These are phyloP conservation scores for Volucella inanis DNA, from an alignment of 2,888 invertebrate genomes.

Conservation along the genomic window DNA sequence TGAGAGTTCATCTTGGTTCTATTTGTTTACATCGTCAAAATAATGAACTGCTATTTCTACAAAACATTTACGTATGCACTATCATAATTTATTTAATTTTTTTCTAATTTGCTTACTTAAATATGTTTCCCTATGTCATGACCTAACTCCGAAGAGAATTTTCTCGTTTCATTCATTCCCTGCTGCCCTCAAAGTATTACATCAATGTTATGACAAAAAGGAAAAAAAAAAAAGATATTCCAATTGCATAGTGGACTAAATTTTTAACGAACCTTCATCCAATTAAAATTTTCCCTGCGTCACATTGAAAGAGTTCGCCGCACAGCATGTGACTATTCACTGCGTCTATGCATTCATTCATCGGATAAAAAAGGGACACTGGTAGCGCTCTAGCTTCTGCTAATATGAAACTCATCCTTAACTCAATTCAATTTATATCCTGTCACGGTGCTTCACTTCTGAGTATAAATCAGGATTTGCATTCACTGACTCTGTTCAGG, in stretches of 20 bases:
- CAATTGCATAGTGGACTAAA: slow-evolving; percentile 37
- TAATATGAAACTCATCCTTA: slow-evolving; percentile 68
- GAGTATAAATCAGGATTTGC: slow-evolving; percentile 57
- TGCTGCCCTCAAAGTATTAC: too few relatives aligned
- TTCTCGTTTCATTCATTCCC: neutral
- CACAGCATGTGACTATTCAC: slow-evolving; percentile 34
- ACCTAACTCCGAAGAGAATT: neutral
- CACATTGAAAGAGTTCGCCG: slow-evolving; percentile 57
- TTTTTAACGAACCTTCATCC: slow-evolving; percentile 61
- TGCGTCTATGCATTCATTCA: slow-evolving; percentile 61
- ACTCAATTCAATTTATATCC: slow-evolving; percentile 64
- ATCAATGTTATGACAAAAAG: too few relatives aligned
- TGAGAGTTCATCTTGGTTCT: too few relatives aligned
- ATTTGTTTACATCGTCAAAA: too few relatives aligned
- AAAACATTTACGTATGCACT: neutral
- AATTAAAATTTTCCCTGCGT: slow-evolving; percentile 67
- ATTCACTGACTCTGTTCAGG: slow-evolving; percentile 29
- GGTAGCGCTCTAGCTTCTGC: slow-evolving; percentile 16
- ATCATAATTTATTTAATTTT: slow-evolving; percentile 3
- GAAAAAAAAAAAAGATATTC: neutral
- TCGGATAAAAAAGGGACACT: slow-evolving; percentile 63
- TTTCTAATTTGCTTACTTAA: slow-evolving; percentile 5
- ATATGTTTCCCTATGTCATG: neutral
- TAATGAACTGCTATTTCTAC: neutral
- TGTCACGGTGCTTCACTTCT: slow-evolving; percentile 61